Percentiles rank a stretch among this genome's conserved stretches.
Evolutionary conservation across 2,113 vertebrate genomes (phyloP).

Genomic region (Centropus unirufus): DNA sequence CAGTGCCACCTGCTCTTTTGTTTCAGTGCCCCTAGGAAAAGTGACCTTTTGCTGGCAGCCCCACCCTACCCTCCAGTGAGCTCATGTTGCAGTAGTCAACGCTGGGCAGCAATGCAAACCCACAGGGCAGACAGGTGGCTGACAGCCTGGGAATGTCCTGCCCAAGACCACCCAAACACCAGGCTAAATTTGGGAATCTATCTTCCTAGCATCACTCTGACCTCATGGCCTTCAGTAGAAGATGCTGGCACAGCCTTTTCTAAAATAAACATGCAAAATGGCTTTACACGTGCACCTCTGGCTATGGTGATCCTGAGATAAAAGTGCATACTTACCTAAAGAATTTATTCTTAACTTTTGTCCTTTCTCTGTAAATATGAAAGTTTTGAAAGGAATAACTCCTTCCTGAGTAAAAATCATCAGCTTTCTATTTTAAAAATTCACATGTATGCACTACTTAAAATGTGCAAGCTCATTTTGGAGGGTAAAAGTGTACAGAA

Average conservation of each 20-base stretch:
- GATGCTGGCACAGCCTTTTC: neutral
- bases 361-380: neutral
- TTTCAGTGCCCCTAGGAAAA: neutral
- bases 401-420: neutral
- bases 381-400: neutral
- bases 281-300: accelerated
- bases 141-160: neutral
- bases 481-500: neutral
- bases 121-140: neutral
- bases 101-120: neutral
- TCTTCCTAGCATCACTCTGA: accelerated
- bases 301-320: neutral
- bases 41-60: neutral
- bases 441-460: neutral
- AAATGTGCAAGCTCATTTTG: neutral
- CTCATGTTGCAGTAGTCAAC: neutral
- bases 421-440: neutral
- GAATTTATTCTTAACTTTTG: neutral
- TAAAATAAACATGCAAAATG: neutral
- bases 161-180: accelerated
- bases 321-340: neutral
- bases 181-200: accelerated
- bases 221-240: accelerated
- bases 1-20: neutral
- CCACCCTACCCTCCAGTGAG: accelerated